Evolutionary conservation across 2,888 invertebrate species (phyloP).

Genomic region (Galerucella nymphaeae): DNA sequence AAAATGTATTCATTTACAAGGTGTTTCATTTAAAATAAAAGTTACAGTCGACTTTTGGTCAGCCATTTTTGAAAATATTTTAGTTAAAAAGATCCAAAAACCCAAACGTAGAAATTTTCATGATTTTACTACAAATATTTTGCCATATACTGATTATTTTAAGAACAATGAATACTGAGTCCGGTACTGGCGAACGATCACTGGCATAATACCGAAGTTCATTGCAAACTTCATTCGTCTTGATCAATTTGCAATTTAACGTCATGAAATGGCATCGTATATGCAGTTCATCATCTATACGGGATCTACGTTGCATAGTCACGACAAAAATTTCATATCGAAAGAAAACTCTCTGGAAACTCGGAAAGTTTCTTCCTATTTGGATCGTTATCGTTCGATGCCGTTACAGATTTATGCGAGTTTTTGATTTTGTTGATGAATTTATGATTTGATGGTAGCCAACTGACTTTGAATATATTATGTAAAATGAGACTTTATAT

Average conservation of each 20-base stretch:
- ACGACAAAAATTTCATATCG: slow-evolving; percentile 36
- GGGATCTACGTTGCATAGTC: slow-evolving; percentile 12
- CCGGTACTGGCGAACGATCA: not conserved
- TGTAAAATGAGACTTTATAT: slow-evolving; percentile 7
- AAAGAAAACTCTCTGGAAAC: slow-evolving; percentile 5
- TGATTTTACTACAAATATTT: too few relatives aligned
- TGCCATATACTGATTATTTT: not conserved
- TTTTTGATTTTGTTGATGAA: slow-evolving; percentile 33
- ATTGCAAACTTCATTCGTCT: slow-evolving; percentile 60
- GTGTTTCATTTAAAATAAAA: too few relatives aligned
- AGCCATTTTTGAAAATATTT: too few relatives aligned
- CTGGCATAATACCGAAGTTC: slow-evolving; percentile 30
- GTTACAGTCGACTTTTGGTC: too few relatives aligned
- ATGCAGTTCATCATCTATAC: slow-evolving; percentile 45
- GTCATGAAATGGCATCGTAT: slow-evolving; percentile 54
- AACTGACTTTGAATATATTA: slow-evolving; percentile 23
- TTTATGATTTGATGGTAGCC: slow-evolving; percentile 29
- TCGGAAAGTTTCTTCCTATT: slow-evolving; percentile 26
- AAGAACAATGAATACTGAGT: not conserved
- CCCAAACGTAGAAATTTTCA: too few relatives aligned
- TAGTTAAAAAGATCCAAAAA: too few relatives aligned
- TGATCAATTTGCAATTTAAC: slow-evolving; percentile 61
- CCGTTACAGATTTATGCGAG: slow-evolving; percentile 28
- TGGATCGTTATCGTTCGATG: slow-evolving; percentile 26
- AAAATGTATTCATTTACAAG: too few relatives aligned